Conservation (phyloP, 2,797 vertebrate species). For the Intellagama lesueurii region DNA sequence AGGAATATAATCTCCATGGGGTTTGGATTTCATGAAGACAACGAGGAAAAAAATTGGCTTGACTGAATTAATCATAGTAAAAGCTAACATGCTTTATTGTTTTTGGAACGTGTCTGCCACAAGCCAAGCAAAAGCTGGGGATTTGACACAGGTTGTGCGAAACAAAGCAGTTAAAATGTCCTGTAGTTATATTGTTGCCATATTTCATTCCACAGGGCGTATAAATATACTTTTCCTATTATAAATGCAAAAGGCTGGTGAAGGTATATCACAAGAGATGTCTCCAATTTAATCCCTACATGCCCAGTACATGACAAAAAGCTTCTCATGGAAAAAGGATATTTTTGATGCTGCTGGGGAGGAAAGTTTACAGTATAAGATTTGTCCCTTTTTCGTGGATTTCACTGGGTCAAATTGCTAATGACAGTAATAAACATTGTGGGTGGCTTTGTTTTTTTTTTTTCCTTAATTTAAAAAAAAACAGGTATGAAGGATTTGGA, state of each 20-base stretch:
- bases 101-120: constrained; percentile 53
- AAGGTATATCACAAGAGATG: constrained; percentile 35
- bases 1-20: constrained; percentile 36
- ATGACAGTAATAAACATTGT: not conserved
- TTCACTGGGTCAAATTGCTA: constrained; percentile 30
- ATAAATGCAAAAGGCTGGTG: constrained; percentile 33
- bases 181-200: constrained; percentile 46
- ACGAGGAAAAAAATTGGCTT: constrained; percentile 33
- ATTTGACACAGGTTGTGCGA: constrained; percentile 50
- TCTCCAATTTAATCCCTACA: constrained; percentile 48
- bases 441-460: not conserved
- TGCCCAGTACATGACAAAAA: constrained; percentile 39
- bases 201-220: constrained; percentile 49
- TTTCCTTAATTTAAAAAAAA: not conserved
- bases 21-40: constrained; percentile 38
- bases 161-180: constrained; percentile 57
- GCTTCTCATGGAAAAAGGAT: constrained; percentile 14
- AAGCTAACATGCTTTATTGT: constrained; percentile 38
- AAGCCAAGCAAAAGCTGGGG: constrained; percentile 25
- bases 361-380: not conserved
- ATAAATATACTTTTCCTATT: constrained; percentile 49
- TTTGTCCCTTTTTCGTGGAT: constrained; percentile 40
- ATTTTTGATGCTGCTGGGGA: not conserved
- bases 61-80: constrained; percentile 40
- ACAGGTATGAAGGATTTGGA: not conserved